These are phyloP conservation scores for Gymnogyps californianus DNA, from an alignment of 2,113 vertebrate genomes.

Conservation along the genomic window DNA sequence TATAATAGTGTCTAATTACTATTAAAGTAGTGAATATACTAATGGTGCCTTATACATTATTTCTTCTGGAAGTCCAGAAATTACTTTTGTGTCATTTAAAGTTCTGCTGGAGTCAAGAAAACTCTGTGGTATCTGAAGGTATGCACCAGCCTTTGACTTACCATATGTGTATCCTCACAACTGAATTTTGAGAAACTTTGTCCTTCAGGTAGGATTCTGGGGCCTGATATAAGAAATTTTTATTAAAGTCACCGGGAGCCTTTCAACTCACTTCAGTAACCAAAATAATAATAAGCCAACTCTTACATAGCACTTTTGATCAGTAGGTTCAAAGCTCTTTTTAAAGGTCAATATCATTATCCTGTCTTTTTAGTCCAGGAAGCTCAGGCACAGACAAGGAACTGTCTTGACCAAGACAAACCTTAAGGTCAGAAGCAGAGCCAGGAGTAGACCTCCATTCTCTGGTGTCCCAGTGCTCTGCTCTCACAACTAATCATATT, in stretches of 20 bases:
- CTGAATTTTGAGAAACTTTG: background rate
- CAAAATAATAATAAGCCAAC: slow-evolving; percentile 21
- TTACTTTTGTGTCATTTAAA: background rate
- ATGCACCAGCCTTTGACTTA: background rate
- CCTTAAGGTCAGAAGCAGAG: background rate
- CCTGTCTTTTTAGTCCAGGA: background rate
- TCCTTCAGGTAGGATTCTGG: background rate
- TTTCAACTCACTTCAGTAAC: slow-evolving; percentile 22
- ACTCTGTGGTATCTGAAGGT: background rate
- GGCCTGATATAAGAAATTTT: background rate
- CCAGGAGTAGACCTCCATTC: background rate
- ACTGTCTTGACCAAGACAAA: background rate
- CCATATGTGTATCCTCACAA: background rate
- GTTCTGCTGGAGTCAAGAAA: background rate
- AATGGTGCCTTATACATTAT: background rate
- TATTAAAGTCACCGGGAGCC: background rate
- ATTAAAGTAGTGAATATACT: background rate
- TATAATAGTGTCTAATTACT: background rate
- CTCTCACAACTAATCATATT: background rate
- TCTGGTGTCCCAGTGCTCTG: background rate
- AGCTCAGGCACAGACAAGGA: background rate
- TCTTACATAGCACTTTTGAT: background rate
- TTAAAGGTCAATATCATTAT: slow-evolving; percentile 24
- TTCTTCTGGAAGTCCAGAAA: background rate
- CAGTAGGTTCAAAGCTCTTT: slow-evolving; percentile 16